Percentiles rank a stretch among this genome's conserved stretches.
Conservation (phyloP, 2,113 vertebrate species). For the Psittacara wagleri region DNA sequence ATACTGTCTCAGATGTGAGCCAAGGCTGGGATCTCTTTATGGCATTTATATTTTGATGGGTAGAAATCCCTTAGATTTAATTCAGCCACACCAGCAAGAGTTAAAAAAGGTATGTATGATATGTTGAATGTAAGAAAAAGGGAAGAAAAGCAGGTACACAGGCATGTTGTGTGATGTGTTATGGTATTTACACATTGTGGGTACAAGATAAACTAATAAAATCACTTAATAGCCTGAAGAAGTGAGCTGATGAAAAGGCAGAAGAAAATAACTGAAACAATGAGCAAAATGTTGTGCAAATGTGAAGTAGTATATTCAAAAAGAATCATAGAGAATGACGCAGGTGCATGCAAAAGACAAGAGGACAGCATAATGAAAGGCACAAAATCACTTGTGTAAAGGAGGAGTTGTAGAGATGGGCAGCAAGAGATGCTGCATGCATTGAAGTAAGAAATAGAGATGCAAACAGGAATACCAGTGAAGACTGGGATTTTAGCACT, state of each 20-base stretch:
- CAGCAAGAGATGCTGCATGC: neutral
- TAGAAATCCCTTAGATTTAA: neutral
- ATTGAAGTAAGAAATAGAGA: neutral
- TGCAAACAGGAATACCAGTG: neutral
- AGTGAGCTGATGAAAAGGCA: neutral
- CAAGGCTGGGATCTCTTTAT: neutral
- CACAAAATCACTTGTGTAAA: neutral
- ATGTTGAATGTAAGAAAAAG: neutral
- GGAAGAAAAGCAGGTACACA: neutral
- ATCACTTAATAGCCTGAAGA: neutral
- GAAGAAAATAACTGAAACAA: neutral
- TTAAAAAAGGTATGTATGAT: neutral
- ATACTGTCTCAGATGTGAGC: neutral
- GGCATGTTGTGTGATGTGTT: neutral
- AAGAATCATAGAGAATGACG: neutral
- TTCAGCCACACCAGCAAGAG: neutral
- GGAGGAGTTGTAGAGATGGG: neutral
- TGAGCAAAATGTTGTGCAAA: neutral
- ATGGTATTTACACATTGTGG: neutral
- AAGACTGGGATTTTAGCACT: neutral
- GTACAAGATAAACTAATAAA: neutral
- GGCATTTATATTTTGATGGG: neutral
- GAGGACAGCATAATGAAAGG: neutral
- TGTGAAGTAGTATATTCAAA: neutral
- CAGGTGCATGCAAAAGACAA: neutral